Conservation (phyloP, 2,113 vertebrate genomes). For the Pelmatolapia mariae region DNA sequence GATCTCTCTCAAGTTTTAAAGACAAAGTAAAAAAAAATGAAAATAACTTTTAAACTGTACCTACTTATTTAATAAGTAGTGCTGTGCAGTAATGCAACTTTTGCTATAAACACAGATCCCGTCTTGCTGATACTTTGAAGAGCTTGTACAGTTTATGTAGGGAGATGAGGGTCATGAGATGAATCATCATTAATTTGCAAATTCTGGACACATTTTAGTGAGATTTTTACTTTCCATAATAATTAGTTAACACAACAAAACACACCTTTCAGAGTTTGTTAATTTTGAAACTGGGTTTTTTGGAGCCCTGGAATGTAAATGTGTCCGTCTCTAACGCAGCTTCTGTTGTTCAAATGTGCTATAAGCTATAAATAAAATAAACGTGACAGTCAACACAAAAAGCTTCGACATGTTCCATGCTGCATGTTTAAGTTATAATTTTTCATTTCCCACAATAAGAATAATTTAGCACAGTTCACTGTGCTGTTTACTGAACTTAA, state of each 20-base stretch:
- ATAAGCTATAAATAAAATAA: background rate
- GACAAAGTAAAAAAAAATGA: background rate
- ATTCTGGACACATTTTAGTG: background rate
- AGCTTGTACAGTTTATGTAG: background rate
- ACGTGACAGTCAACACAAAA: background rate
- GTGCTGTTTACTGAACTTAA: background rate
- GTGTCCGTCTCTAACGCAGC: background rate
- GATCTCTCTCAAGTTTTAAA: background rate
- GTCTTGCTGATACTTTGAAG: background rate
- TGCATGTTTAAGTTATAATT: rapidly evolving
- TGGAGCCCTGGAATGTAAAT: background rate
- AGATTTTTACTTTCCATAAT: background rate
- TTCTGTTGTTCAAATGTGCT: background rate
- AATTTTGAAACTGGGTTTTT: background rate
- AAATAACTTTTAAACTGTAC: background rate
- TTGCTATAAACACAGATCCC: background rate
- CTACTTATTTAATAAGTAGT: background rate
- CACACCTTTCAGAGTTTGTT: background rate
- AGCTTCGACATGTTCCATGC: background rate
- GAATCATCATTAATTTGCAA: background rate
- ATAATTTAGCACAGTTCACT: background rate
- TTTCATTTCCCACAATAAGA: rapidly evolving
- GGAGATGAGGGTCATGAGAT: background rate
- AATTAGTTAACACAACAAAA: background rate
- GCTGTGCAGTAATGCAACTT: background rate